phyloP scores from a whole-genome alignment of 2,888 invertebrate species.

The Phalera bucephala region DNA sequence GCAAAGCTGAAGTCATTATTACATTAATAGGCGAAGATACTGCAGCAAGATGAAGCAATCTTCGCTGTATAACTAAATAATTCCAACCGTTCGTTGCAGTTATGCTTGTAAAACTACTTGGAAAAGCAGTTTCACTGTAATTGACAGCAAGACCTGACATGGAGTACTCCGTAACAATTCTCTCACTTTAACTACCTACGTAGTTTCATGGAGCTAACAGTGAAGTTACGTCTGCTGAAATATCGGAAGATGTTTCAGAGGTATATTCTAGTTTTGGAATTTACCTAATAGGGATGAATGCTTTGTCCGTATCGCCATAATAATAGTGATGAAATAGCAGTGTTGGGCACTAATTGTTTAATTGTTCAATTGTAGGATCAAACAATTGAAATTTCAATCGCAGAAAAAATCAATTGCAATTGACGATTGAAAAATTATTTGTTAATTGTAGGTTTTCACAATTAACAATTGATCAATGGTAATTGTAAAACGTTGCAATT shows the following conservation, averaged over 20 bases:
- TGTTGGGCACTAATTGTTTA: too few species aligned
- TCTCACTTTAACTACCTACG: neutral
- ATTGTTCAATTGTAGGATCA: too few species aligned
- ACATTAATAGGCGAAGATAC: neutral
- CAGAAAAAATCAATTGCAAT: too few species aligned
- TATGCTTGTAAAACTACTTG: slow-evolving; percentile 9
- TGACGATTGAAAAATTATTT: too few species aligned
- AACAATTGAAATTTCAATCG: too few species aligned
- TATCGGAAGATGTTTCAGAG: neutral
- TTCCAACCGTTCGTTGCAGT: slow-evolving; percentile 10
- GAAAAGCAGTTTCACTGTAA: slow-evolving; percentile 11
- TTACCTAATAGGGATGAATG: too few species aligned
- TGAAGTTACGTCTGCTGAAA: neutral
- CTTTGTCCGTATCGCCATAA: too few species aligned
- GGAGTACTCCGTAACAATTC: slow-evolving; percentile 4
- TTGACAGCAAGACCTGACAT: slow-evolving; percentile 12
- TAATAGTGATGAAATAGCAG: too few species aligned
- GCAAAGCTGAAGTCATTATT: neutral
- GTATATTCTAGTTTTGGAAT: too few species aligned
- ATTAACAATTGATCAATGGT: too few species aligned
- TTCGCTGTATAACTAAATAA: slow-evolving; percentile 16
- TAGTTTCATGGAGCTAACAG: slow-evolving; percentile 5
- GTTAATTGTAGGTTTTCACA: too few species aligned
- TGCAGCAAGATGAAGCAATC: slow-evolving; percentile 9
- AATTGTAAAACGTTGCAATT: too few species aligned